These are phyloP conservation scores for Zootoca vivipara DNA, from an alignment of 2,113 vertebrate species.

Conservation along the genomic window DNA sequence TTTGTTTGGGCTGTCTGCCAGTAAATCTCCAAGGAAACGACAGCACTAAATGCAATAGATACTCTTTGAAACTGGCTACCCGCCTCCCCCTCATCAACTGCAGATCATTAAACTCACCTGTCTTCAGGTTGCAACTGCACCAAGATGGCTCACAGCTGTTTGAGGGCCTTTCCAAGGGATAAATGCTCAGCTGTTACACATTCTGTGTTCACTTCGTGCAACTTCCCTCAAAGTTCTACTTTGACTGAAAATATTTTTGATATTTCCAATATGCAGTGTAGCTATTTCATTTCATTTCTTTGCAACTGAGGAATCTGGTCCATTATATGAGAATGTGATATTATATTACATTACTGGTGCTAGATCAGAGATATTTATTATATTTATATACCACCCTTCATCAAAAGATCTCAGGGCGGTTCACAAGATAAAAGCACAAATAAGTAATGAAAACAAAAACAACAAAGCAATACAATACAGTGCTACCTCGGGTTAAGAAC, in stretches of 20 bases:
- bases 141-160: not conserved
- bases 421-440: no score
- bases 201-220: not conserved
- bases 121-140: not conserved
- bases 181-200: not conserved
- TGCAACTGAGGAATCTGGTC: not conserved
- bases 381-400: no score
- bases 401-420: no score
- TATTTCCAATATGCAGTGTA: not conserved
- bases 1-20: conserved; percentile 52
- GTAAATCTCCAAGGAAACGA: conserved; percentile 36
- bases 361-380: no score
- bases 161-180: not conserved
- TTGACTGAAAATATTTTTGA: not conserved
- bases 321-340: not conserved
- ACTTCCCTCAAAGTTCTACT: not conserved
- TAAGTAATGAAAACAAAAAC: no score
- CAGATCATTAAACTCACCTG: conserved; percentile 11
- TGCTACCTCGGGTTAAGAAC: no score
- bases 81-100: conserved; percentile 23
- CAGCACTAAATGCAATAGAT: conserved; percentile 11
- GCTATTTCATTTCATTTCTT: not conserved
- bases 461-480: no score
- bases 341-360: not conserved
- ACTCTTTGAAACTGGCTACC: not conserved